These are phyloP conservation scores for Psylliodes chrysocephalus DNA, from an alignment of 2,888 invertebrate genomes.

Conservation along the genomic window DNA sequence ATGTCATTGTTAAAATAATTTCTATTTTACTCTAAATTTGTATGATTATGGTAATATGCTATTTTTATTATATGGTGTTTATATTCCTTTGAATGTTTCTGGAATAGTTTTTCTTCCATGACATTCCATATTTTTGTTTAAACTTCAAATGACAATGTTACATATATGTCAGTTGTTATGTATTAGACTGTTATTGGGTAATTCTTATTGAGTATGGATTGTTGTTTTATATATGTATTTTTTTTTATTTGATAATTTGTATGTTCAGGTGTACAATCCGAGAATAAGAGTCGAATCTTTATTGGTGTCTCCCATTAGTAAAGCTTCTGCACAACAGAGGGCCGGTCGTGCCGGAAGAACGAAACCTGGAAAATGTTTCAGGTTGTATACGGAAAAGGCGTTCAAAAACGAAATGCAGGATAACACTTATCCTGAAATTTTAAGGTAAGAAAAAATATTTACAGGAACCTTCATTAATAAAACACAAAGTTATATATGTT, in stretches of 20 bases:
- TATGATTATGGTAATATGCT: too few relatives aligned
- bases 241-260: conserved; percentile 1
- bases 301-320: conserved; percentile 97
- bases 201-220: conserved; percentile 58
- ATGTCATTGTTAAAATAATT: too few relatives aligned
- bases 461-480: too few relatives aligned
- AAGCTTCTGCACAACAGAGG: conserved; percentile 98
- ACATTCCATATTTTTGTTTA: too few relatives aligned
- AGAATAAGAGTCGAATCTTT: conserved; percentile 92
- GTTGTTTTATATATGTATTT: not conserved
- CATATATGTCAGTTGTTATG: too few relatives aligned
- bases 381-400: conserved; percentile 93
- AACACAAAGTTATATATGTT: too few relatives aligned
- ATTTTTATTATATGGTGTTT: too few relatives aligned
- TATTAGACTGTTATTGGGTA: too few relatives aligned
- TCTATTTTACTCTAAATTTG: too few relatives aligned
- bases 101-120: too few relatives aligned
- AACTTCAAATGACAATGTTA: too few relatives aligned
- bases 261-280: conserved; percentile 67
- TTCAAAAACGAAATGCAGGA: conserved; percentile 99
- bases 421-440: conserved; percentile 97
- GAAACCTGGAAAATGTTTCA: conserved; percentile 97
- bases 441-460: conserved; percentile 65
- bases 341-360: conserved; percentile 97
- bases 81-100: too few relatives aligned